Evolutionary conservation across 1,140 invertebrate species (phyloP), one percentile per base, ranked within the genome.

Genomic region (Ericerus pela): DNA sequence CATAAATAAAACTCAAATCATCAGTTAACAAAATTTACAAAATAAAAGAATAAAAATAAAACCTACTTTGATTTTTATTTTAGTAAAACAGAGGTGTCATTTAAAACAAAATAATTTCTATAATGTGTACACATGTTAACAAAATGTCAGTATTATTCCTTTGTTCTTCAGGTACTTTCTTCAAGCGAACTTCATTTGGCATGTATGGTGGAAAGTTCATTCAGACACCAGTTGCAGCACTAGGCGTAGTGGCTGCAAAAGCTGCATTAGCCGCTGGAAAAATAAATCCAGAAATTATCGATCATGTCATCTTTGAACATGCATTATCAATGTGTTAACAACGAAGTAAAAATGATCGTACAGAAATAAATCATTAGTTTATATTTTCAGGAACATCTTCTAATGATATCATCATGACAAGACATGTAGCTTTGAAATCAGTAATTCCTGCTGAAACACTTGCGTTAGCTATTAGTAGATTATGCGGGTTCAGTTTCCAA

Each of bases 161-260:
- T n/a, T n/a, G n/a, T n/a, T n/a, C n/a, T n/a, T n/a, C n/a, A n/a
- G n/a, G n/a, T n/a, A n/a, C n/a, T n/a, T n/a, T n/a, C n/a, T n/a
- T n/a, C 6, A 98, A 97, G 69, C 78, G 96, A 53, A 98, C 95
- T n/a, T 87, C 96, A n/a, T 97, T 98, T 76, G 96, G 96, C 37
- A 85, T 93, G 16, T 96, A 88, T 73, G 94, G 94, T 28, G 94
- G 95, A 10, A 82, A 84, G 64, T 80, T 98, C 62, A 80, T 81
- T n/a, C 85, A 89, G 63, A 80, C 83, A 29, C 81, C 78, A 47
- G 78, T 82, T 18, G 87, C 86, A 0, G 89, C 96, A 56, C 73
- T 99, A 33, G 85, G 88, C 67, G 79, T 80, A 27, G 69, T 83
- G 22, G 91, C 93, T 1, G 75, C 82, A 0, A 81, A 82, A 63